A percentile compares a stretch with the other conserved stretches of the same genome.
These are phyloP conservation scores for Hoplostethus mediterraneus DNA, from an alignment of 2,797 vertebrate genomes.

Conservation along the genomic window DNA sequence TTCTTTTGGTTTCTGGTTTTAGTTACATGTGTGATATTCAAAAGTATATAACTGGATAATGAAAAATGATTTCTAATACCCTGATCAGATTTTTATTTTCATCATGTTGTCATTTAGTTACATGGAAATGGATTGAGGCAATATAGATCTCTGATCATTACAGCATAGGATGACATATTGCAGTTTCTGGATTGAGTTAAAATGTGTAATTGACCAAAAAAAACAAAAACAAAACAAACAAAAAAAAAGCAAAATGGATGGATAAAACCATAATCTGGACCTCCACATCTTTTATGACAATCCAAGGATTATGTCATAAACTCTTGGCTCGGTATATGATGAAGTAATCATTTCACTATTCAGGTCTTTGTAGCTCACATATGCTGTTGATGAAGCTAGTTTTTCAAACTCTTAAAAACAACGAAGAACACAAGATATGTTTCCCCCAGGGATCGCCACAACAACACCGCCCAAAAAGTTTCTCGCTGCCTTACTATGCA, in stretches of 20 bases:
- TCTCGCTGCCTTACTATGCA: conserved; percentile 17
- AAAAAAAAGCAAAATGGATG: conserved; percentile 45
- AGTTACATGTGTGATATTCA: no score
- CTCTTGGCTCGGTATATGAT: conserved; percentile 45
- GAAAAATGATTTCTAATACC: no score
- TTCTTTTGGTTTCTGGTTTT: conserved; percentile 16
- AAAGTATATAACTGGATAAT: no score
- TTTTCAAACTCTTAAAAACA: conserved; percentile 46
- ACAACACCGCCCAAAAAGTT: conserved; percentile 37
- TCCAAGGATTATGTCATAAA: conserved; percentile 81
- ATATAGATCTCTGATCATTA: not conserved
- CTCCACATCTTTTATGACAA: conserved; percentile 59
- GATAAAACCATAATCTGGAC: conserved; percentile 56
- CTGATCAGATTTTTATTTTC: not conserved
- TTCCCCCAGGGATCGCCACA: conserved; percentile 32
- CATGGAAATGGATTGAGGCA: not conserved
- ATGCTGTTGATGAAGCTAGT: conserved; percentile 61
- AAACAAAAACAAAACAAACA: conserved; percentile 47
- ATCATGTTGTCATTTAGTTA: conserved; percentile 2
- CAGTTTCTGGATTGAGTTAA: conserved; percentile 35
- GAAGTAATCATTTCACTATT: conserved; percentile 70
- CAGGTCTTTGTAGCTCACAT: conserved; percentile 43
- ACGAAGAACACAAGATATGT: conserved; percentile 44
- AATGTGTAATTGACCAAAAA: conserved; percentile 51
- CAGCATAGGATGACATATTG: conserved; percentile 34